Conservation (phyloP, 1,140 invertebrate genomes). For the Proctacanthus coquilletti region DNA sequence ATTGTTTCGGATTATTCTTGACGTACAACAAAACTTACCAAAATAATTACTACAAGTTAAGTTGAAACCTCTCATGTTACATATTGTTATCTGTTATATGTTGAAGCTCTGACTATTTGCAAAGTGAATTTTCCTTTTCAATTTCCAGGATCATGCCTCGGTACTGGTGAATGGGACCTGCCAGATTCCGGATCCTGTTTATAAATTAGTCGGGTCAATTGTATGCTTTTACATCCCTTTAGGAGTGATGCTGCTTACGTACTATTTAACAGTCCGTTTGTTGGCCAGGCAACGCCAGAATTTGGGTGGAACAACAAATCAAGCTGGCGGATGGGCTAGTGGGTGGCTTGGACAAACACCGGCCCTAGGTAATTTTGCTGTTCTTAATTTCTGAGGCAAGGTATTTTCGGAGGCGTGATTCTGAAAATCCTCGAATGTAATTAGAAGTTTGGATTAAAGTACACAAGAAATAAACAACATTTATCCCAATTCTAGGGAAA, state of each 20-base stretch:
- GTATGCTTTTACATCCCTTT: conserved; percentile 94
- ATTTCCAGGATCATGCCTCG: conserved; percentile 57
- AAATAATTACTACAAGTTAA: no score
- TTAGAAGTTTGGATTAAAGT: background rate
- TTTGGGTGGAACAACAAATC: conserved; percentile 35
- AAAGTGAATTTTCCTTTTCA: conserved; percentile 14
- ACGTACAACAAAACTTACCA: no score
- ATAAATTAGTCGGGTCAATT: conserved; percentile 83
- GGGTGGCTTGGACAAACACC: conserved; percentile 42
- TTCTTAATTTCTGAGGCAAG: no score
- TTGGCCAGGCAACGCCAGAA: conserved; percentile 62
- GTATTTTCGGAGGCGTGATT: background rate
- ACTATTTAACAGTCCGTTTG: conserved; percentile 73
- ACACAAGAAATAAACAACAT: no score
- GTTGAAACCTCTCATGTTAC: no score
- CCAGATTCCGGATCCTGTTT: conserved; percentile 73
- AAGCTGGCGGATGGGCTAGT: conserved; percentile 37
- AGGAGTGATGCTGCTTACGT: conserved; percentile 85
- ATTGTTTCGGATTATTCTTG: no score
- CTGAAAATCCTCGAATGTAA: no score
- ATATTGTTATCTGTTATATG: no score
- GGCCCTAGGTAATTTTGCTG: conserved; percentile 33
- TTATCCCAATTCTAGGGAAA: no score
- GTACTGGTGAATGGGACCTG: conserved; percentile 64
- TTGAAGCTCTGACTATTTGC: no score